Base-by-base conservation (phyloP, 2,113 vertebrate genomes). In the Rhynchopsitta pachyrhyncha region DNA sequence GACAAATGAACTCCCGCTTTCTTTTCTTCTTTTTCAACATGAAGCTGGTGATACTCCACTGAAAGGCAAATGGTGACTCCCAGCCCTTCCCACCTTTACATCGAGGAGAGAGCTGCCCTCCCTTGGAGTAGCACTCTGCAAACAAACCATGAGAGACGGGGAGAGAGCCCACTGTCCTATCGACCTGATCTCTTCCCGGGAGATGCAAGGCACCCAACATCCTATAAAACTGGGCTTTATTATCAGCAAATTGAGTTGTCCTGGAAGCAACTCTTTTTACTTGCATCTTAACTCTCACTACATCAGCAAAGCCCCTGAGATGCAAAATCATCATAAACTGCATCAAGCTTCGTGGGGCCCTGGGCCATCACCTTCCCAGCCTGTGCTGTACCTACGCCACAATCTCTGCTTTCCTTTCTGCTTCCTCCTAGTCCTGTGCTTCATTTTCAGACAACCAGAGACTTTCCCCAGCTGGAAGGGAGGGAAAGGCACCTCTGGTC, bases 121-220 rank as follows among this genome's bases (percentile, higher is more conserved):
- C 11, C 64, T 57, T 27, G 50, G 24, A 57, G 11, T 24, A 66
- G 31, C 3, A 4, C 19, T 55, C 35, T 74, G 41, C 39, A 62
- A 83, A 77, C 2, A 75, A 85, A 49, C 49, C 31, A 15, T 7
- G 15, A 1, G 9, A 16, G 25, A 35, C 0, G 0, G 18, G 33
- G 42, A 78, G 53, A 71, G 14, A 49, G 7, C 4, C 13, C 2
- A 1, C 28, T 3, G 1, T 64, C 39, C 27, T 47, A 7, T 28
- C 1, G 1, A 37, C 19, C 10, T 1, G 0, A 42, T 33, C 20
- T 62, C 55, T 71, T 53, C 24, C 22, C 20, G 31, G 55, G 42
- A 74, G 7, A 39, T 47, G 70, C 50, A 74, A 78, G 31, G n/a
- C 29, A 78, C 18, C 12, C 55, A 42, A 12, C 8, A 50, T 47